Base-by-base conservation (phyloP, 2,113 vertebrate species). In the Vireo altiloquus region DNA sequence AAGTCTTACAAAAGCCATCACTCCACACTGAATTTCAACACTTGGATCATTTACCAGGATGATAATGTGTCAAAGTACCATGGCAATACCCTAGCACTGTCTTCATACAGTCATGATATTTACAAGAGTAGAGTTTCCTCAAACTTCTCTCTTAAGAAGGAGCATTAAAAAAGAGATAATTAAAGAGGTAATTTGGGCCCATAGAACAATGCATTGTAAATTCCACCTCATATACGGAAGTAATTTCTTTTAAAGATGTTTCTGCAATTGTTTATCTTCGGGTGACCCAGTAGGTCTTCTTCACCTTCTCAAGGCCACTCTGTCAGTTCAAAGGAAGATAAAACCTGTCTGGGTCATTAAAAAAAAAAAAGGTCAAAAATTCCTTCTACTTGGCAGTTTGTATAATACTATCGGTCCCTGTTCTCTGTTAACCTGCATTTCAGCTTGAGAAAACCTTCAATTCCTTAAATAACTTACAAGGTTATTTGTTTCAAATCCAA, bases 1-100 rank as follows among this genome's bases (percentile, higher is more conserved):
- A 75, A 75, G 56, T 92, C 94, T 86, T 89, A 66, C 56, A 69
- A 66, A 95, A 87, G 52, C 52, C 66, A 90, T 90, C 77, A 82
- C 65, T 96, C 69, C 60, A 56, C 47, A 78, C 30, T 66, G 59
- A 72, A 57, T 80, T 81, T 94, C 82, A 95, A 91, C 78, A 91
- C 82, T 79, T 50, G 44, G 49, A 70, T 92, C 52, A 64, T 53
- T 90, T 84, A 87, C 46, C 40, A 46, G 61, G 57, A 91, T 49
- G 66, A 90, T n/a, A 90, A 82, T 31, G 28, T 65, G 57, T 72
- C 82, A 60, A 91, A 85, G 57, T 20, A 79, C 24, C 23, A 46
- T 40, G 65, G n/a, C 63, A 92, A 56, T 69, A 53, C 24, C 72
- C 61, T 37, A 90, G 27, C 22, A 49, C 47, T 70, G 39, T 85